A percentile compares a stretch with the other conserved stretches of the same genome.
These are phyloP conservation scores for Ornithorhynchus anatinus DNA, from an alignment of 2,113 vertebrate species.

Conservation along the genomic window DNA sequence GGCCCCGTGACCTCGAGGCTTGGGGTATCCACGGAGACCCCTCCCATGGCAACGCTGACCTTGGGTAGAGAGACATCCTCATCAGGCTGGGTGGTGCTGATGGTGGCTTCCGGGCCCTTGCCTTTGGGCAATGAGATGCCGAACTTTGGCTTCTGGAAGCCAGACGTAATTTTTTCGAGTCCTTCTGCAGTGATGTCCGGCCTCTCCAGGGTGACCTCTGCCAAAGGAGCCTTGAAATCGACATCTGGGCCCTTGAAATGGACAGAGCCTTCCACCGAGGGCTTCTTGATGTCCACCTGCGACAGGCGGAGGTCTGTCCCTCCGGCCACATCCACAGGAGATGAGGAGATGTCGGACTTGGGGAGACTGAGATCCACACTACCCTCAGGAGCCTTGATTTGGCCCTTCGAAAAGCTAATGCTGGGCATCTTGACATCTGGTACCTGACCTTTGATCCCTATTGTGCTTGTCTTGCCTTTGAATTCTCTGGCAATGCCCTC, in stretches of 20 bases:
- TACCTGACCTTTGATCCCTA: no score
- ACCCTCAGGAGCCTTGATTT: no score
- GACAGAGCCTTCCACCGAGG: no score
- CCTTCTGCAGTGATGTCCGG: accelerated
- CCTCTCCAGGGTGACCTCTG: accelerated
- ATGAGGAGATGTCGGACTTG: background rate
- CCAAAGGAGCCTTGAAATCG: accelerated
- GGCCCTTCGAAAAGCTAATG: background rate
- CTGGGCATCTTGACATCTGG: no score
- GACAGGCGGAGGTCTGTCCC: no score
- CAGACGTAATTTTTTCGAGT: no score
- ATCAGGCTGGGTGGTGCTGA: background rate
- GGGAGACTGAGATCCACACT: accelerated
- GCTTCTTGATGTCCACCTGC: no score
- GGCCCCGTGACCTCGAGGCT: background rate
- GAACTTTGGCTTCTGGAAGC: no score
- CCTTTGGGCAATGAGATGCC: background rate
- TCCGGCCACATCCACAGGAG: background rate
- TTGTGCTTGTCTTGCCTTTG: no score
- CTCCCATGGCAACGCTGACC: background rate
- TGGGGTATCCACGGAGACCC: background rate
- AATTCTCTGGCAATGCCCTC: no score
- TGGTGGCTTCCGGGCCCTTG: background rate
- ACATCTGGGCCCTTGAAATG: accelerated
- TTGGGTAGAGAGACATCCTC: background rate